Evolutionary conservation across 2,888 invertebrate species (phyloP), one percentile per base, ranked within the genome.

Genomic region (Biston betularia): DNA sequence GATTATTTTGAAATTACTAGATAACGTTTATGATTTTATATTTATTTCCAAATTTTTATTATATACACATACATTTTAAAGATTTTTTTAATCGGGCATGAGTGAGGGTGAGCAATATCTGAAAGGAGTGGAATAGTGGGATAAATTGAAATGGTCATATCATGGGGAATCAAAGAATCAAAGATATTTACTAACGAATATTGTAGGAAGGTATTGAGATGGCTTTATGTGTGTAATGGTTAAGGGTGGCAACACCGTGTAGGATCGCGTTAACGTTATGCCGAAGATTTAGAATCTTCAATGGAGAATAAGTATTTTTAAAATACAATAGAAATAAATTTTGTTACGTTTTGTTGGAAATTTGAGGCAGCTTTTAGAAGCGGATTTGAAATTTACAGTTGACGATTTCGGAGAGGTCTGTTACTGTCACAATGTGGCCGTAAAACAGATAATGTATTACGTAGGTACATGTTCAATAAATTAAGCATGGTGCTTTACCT

Each of bases 241-340:
- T 88, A 88, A 84, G 83, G 86, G 88, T 88, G 87, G 81, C 82
- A 82, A 85, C 87, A 86, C 86, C 87, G 85, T 82, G 79, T 89
- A 87, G 84, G 59, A 82, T 87, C 86, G 84, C 82, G 82, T 83
- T 81, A 86, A 82, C 84, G 84, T 75, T 85, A 86, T 85, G 82
- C 81, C 79, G 90, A 87, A 88, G 92, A 89, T 93, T 92, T 82
- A 87, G 89, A 93, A 92, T 93, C 93, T 92, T 89, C 89, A 83
- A 80, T 81, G 84, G 84, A 80, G 80, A 59, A 68, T 86, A 85
- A 82, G 92, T 92, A 91, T 93, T 92, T 92, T 82, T 83, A 89
- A 92, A 93, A 92, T 92, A 92, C 91, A 87, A 79, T 86, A 81
- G 82, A 80, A 83, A 68, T 78, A 75, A 77, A 76, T 79, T 81